Evolutionary conservation across 2,797 vertebrate species (phyloP).

Genomic region (Orestias chungarensis): DNA sequence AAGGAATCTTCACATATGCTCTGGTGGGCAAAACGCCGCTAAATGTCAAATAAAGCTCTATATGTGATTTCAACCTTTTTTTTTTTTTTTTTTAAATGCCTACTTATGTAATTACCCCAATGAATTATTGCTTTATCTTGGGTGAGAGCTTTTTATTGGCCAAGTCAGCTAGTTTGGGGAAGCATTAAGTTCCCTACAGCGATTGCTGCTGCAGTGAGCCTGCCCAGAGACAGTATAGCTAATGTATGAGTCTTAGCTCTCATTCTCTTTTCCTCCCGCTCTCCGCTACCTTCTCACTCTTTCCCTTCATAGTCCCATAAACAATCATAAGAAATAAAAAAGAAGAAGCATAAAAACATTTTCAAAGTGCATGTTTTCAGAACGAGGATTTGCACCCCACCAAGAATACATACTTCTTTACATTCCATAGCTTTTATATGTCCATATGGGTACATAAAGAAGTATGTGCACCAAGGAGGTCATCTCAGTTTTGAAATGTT

Average conservation of each 20-base stretch:
- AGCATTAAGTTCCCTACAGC: conserved; percentile 74
- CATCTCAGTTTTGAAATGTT: conserved; percentile 68
- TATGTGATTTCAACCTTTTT: conserved; percentile 47
- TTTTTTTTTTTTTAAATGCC: too few relatives aligned
- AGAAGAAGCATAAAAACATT: conserved; percentile 58
- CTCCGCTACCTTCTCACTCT: conserved; percentile 24
- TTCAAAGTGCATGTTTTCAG: conserved; percentile 48
- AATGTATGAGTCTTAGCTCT: conserved; percentile 70
- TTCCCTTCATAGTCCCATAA: conserved; percentile 42
- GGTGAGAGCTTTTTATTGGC: conserved; percentile 73
- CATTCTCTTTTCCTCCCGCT: conserved; percentile 26
- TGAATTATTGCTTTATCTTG: conserved; percentile 57
- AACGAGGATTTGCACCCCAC: conserved; percentile 84
- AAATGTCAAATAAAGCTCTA: conserved; percentile 22
- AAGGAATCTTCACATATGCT: conserved; percentile 32
- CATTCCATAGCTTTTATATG: conserved; percentile 99
- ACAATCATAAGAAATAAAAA: too few relatives aligned
- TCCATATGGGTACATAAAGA: conserved; percentile 99
- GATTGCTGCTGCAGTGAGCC: conserved; percentile 78
- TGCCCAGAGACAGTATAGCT: conserved; percentile 80
- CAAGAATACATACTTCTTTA: conserved; percentile 99
- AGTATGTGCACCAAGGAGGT: conserved; percentile 98
- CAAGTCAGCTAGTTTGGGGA: conserved; percentile 71
- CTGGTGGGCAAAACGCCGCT: conserved; percentile 26
- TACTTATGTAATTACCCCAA: conserved; percentile 53